Conservation (phyloP, 2,113 vertebrate genomes). For the Corythaixoides concolor region DNA sequence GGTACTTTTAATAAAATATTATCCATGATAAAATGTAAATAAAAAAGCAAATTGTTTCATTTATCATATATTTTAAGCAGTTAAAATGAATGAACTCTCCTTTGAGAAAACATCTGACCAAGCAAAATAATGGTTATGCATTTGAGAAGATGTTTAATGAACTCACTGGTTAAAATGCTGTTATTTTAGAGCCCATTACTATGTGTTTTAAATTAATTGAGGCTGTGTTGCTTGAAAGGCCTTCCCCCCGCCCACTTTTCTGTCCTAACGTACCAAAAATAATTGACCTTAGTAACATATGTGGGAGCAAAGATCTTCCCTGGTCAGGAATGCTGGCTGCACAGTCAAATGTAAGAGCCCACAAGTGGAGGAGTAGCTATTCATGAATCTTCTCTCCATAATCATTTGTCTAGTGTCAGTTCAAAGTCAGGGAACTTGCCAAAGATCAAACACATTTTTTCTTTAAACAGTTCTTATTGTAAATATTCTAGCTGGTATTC, state of each 20-base stretch:
- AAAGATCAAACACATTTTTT: conserved; percentile 41
- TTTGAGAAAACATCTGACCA: conserved; percentile 78
- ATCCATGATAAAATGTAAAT: conserved; percentile 73
- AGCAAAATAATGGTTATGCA: conserved; percentile 73
- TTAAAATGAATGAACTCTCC: conserved; percentile 74
- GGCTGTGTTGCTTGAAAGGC: not conserved
- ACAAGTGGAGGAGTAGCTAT: not conserved
- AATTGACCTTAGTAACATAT: conserved; percentile 32
- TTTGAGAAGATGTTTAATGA: conserved; percentile 76
- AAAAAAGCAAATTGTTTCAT: conserved; percentile 73
- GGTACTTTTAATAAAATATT: conserved; percentile 70
- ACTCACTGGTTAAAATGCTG: conserved; percentile 69
- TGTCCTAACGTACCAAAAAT: conserved; percentile 29
- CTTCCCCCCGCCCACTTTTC: not conserved
- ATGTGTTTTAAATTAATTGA: conserved; percentile 69
- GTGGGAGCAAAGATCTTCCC: conserved; percentile 1
- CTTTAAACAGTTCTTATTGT: conserved; percentile 34
- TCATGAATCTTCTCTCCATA: conserved; percentile 22
- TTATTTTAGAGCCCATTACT: conserved; percentile 69
- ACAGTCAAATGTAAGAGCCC: not conserved
- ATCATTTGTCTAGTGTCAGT: conserved; percentile 30
- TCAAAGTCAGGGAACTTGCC: conserved; percentile 50
- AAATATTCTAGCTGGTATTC: conserved; percentile 37
- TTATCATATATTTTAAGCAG: conserved; percentile 67
- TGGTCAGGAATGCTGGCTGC: not conserved